These are phyloP conservation scores for Tetragonula carbonaria DNA, from an alignment of 2,888 invertebrate genomes.

Conservation along the genomic window DNA sequence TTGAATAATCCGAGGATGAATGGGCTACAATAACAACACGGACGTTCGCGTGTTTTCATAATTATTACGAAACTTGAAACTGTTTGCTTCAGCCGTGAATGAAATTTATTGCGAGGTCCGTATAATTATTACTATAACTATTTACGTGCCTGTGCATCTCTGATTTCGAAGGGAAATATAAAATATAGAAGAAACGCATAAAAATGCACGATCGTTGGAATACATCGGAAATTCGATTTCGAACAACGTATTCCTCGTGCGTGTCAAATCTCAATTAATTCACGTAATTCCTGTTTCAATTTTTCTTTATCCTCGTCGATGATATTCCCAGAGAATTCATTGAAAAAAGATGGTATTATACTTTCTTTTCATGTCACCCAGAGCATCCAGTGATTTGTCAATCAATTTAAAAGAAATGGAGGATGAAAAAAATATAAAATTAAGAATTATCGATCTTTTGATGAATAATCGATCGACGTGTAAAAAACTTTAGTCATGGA, in stretches of 20 bases:
- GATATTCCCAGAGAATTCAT: not conserved
- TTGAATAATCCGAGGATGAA: not conserved
- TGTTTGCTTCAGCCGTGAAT: conserved; percentile 11
- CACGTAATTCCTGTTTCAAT: not conserved
- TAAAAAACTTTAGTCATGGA: conserved; percentile 22
- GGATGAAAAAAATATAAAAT: not conserved
- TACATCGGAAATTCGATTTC: not conserved
- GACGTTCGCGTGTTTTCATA: not conserved
- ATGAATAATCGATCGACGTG: not conserved
- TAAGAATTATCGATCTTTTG: not conserved
- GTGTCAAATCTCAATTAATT: conserved; percentile 47
- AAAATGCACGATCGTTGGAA: conserved; percentile 24
- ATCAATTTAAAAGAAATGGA: not conserved
- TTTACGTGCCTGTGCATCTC: conserved; percentile 1
- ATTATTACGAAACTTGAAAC: not conserved
- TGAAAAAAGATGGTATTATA: not conserved
- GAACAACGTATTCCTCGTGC: conserved; percentile 22
- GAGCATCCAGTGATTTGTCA: not conserved
- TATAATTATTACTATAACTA: not conserved
- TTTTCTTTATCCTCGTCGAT: not conserved
- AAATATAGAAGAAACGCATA: conserved; percentile 12
- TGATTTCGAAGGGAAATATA: conserved; percentile 23
- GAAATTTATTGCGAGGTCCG: conserved; percentile 40
- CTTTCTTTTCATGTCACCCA: not conserved
- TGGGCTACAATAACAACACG: not conserved